Evolutionary conservation across 2,797 vertebrate species (phyloP), one percentile per base, ranked within the genome.

Genomic region (Myotis myotis): DNA sequence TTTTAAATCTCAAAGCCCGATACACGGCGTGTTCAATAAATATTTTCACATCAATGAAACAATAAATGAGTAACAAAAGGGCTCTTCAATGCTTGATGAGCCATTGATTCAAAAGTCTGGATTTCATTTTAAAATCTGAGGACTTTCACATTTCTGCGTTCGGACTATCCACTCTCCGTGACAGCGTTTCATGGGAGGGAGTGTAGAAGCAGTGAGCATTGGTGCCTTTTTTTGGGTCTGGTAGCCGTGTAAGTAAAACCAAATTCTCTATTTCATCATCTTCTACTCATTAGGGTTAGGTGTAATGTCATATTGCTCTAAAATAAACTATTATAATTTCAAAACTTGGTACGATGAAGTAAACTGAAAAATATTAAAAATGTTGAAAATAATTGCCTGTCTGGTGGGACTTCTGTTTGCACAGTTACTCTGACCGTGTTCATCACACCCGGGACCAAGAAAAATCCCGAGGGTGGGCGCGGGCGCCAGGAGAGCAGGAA

Each of bases 121-220:
- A 95, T 71, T 89, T 93, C 68, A 89, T 62, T 89, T 89, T 79
- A 79, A 93, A 93, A 62, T 44, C 47, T 79, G 25, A 89, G 22
- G 72, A 76, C 30, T 96, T 90, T 60, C 81, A 60, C 38, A 86
- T 60, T n/a, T 90, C 76, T 72, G 38, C 7, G 47, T 95, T 89
- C 41, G 74, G 6, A 83, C 57, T 68, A 92, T 57, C 74, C 88
- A 76, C 28, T 87, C 74, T 81, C 9, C 81, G 49, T 55, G 62
- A 71, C 47, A 72, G 33, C 19, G 9, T 51, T 93, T 76, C 17
- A 64, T 33, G 20, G 19, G 57, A 78, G 13, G 49, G 47, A 81
- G 89, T 49, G 64, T 28, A 74, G 19, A 33, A 47, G 30, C 36
- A 74, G 81, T 74, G 30, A 89, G 16, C 49, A 17, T 53, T 89